phyloP scores from a whole-genome alignment of 2,888 invertebrate genomes.

The Hydrotaea cyrtoneurina region DNA sequence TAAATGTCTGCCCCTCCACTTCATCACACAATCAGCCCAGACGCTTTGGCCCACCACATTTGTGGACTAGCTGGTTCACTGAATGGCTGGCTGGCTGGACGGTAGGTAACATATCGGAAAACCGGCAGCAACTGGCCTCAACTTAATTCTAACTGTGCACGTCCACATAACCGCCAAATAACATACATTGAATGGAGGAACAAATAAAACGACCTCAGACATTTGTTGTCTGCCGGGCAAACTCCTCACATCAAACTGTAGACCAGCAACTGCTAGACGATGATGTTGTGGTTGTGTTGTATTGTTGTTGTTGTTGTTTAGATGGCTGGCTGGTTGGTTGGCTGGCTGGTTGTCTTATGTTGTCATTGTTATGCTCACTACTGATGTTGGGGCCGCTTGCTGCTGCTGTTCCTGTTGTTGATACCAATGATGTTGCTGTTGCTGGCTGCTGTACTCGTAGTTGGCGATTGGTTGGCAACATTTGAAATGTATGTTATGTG shows the following conservation, averaged over 20 bases:
- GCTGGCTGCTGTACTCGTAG: constrained; percentile 4
- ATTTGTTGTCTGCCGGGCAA: constrained; percentile 66
- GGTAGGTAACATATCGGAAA: constrained; percentile 14
- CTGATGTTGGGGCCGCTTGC: background rate
- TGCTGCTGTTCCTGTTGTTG: background rate
- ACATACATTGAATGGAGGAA: constrained; percentile 53
- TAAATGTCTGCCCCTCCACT: background rate
- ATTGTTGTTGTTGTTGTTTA: constrained; percentile 12
- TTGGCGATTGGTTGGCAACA: constrained; percentile 25
- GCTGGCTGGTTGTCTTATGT: constrained; percentile 51
- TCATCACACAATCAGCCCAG: background rate
- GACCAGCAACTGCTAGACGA: constrained; percentile 5
- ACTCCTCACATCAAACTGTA: constrained; percentile 49
- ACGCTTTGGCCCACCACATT: background rate
- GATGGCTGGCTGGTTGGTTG: constrained; percentile 30
- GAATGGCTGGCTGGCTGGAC: background rate
- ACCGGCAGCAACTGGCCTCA: constrained; percentile 46
- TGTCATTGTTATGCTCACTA: constrained; percentile 62
- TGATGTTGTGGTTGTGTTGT: background rate
- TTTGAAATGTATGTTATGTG: constrained; percentile 33
- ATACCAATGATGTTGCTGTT: constrained; percentile 44
- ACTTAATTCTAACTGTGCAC: constrained; percentile 65
- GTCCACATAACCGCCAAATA: constrained; percentile 47
- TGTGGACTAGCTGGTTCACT: background rate
- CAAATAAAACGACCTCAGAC: constrained; percentile 61